Percentiles rank a stretch among this genome's conserved stretches.
These are phyloP conservation scores for Grantiella picta DNA, from an alignment of 2,113 vertebrate genomes.

Conservation along the genomic window DNA sequence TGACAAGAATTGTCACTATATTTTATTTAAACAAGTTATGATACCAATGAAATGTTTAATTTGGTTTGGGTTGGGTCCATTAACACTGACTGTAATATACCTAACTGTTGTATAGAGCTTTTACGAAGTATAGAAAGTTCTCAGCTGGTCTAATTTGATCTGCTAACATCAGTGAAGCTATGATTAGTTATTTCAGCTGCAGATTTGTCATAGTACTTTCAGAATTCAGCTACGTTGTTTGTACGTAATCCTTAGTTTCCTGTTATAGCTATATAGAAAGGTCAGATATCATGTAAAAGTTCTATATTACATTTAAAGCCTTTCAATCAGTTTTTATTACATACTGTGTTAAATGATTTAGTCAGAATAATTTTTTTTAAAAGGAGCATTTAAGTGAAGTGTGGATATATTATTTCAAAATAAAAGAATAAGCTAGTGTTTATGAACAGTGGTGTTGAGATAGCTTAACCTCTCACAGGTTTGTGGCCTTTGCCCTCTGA, in stretches of 20 bases:
- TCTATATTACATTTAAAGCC: background rate
- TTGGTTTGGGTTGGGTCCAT: background rate
- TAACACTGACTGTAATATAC: background rate
- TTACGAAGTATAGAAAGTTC: background rate
- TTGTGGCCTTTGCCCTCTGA: background rate
- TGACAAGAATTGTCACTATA: background rate
- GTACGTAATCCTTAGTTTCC: background rate
- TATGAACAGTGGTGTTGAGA: background rate
- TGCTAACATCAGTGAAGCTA: background rate
- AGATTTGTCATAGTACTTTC: background rate
- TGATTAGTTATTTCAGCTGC: background rate
- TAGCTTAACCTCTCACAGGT: background rate
- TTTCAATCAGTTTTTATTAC: background rate
- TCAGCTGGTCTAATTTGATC: background rate
- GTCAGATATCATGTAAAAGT: background rate
- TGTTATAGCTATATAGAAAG: background rate
- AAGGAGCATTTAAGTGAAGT: background rate
- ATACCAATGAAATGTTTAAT: background rate
- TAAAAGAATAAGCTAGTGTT: background rate
- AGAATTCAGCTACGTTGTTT: background rate
- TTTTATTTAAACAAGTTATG: background rate
- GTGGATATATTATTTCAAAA: background rate
- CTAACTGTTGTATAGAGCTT: background rate
- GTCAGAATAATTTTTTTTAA: background rate
- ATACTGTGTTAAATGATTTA: background rate